Conservation (phyloP, 2,888 invertebrate species). For the Thereva unica region DNA sequence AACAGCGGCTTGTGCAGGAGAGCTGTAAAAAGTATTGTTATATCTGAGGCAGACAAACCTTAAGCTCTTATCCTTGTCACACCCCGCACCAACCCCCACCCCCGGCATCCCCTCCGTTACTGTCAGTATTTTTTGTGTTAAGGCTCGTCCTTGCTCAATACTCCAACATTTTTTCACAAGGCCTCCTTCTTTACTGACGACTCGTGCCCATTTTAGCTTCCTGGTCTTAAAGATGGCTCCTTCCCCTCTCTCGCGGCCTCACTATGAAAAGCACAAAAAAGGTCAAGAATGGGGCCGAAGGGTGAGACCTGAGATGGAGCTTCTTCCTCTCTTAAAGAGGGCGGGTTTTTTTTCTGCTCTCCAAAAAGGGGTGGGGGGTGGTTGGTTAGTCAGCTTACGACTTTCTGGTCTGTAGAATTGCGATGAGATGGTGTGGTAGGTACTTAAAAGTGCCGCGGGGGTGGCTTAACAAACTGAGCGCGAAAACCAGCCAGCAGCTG, state of each 20-base stretch:
- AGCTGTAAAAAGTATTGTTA: conserved; percentile 12
- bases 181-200: not conserved
- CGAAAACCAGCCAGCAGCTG: not conserved
- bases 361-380: conserved; percentile 8
- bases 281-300: conserved; percentile 27
- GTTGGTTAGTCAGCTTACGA: conserved; percentile 8
- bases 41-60: conserved; percentile 14
- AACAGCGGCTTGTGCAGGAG: not conserved
- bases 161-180: conserved; percentile 9
- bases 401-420: not conserved
- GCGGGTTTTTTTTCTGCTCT: too few relatives aligned
- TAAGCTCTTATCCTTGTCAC: not conserved
- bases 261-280: conserved; percentile 15
- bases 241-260: conserved; percentile 1
- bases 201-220: conserved; percentile 16
- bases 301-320: too few relatives aligned
- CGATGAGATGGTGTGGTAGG: not conserved
- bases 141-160: conserved; percentile 16
- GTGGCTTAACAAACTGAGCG: not conserved
- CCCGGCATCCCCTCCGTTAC: not conserved
- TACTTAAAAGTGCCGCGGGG: not conserved
- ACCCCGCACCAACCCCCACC: too few relatives aligned
- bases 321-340: too few relatives aligned
- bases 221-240: conserved; percentile 12
- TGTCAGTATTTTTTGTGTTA: not conserved